Evolutionary conservation across 2,113 vertebrate genomes (phyloP).

Genomic region (Phyllostomus discolor): DNA sequence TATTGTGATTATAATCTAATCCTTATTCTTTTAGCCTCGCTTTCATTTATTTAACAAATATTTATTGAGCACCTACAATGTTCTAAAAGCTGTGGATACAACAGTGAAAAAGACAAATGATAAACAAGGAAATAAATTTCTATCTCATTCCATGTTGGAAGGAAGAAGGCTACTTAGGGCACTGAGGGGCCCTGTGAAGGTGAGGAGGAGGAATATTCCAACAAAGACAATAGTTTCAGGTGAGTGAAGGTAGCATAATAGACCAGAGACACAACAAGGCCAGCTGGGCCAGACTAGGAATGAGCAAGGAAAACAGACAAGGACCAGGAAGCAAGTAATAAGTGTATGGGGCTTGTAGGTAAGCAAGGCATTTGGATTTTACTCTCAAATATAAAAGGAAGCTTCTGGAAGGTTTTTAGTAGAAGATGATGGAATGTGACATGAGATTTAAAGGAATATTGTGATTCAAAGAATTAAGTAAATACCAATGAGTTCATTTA

Average conservation of each 20-base stretch:
- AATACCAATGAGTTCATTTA: neutral
- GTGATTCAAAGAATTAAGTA: neutral
- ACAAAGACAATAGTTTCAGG: neutral
- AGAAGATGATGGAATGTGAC: neutral
- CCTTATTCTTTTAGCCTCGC: neutral
- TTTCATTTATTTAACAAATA: neutral
- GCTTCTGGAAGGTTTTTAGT: neutral
- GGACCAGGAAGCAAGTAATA: neutral
- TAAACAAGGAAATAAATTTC: neutral
- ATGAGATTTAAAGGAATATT: neutral
- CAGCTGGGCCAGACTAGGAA: neutral
- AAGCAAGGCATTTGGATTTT: neutral
- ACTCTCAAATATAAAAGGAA: neutral
- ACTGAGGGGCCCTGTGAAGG: neutral
- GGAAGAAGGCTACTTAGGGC: neutral
- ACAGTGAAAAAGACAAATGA: neutral
- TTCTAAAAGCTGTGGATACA: neutral
- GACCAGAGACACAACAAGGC: neutral
- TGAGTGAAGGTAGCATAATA: neutral
- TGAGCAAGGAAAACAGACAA: neutral
- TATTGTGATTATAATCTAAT: neutral
- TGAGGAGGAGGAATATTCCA: neutral
- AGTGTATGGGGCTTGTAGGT: neutral
- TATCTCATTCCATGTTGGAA: neutral
- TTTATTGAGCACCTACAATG: neutral